These are phyloP conservation scores for Lucilia sericata DNA, from an alignment of 1,140 invertebrate species.

Conservation along the genomic window DNA sequence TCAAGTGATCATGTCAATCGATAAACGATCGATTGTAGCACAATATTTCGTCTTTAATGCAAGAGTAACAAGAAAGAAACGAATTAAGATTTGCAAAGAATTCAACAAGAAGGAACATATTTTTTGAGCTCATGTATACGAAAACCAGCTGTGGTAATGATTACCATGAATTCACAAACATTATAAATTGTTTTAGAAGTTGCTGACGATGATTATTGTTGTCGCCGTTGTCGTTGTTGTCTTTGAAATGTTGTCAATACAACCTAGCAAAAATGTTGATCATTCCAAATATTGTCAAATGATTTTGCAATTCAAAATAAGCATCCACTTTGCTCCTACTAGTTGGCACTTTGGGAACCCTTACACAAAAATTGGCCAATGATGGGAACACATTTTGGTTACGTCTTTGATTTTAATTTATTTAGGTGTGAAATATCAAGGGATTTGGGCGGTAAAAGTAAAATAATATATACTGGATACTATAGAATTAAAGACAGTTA, in stretches of 20 bases:
- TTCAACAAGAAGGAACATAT: neutral
- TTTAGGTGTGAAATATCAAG: constrained; percentile 28
- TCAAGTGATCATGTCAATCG: constrained; percentile 45
- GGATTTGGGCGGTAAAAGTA: neutral
- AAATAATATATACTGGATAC: no score
- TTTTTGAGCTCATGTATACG: neutral
- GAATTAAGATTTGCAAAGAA: neutral
- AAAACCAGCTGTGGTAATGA: neutral
- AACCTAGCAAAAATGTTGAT: no score
- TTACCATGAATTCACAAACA: neutral
- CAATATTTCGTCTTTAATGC: constrained; percentile 7
- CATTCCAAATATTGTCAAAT: no score
- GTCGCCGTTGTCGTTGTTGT: neutral
- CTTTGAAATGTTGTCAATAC: no score
- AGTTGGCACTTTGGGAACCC: constrained; percentile 32
- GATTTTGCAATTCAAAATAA: no score
- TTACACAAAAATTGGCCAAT: constrained; percentile 25
- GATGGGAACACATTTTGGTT: neutral
- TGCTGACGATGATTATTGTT: neutral
- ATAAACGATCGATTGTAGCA: constrained; percentile 47
- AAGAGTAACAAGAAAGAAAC: neutral
- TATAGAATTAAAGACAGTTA: neutral
- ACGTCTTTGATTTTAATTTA: neutral
- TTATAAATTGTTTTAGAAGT: constrained; percentile 33
- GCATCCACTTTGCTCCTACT: neutral